Conservation (phyloP, 2,113 vertebrate species). For the Sinocyclocheilus anophthalmus region DNA sequence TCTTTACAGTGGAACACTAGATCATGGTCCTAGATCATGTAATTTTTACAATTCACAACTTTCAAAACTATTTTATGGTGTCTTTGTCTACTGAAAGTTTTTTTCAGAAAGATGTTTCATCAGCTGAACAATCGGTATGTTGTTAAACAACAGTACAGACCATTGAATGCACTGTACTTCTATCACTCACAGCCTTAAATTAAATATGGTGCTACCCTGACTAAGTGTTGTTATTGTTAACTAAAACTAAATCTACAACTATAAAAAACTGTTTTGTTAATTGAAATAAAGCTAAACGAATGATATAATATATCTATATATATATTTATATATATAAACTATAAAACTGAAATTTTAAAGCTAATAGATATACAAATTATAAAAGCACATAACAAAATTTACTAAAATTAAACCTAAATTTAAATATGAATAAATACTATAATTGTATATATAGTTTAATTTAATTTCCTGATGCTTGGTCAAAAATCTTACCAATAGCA, state of each 20-base stretch:
- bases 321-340: neutral
- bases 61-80: neutral
- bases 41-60: neutral
- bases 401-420: neutral
- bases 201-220: neutral
- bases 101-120: too few relatives aligned
- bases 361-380: neutral
- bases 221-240: neutral
- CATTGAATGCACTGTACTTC: too few relatives aligned
- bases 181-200: neutral
- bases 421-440: neutral
- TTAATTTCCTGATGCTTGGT: neutral
- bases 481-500: conserved; percentile 84
- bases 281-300: neutral
- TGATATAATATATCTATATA: too few relatives aligned
- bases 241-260: too few relatives aligned
- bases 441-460: too few relatives aligned
- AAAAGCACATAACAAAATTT: neutral
- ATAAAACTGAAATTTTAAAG: neutral
- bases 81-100: neutral
- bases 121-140: too few relatives aligned
- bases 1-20: neutral
- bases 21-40: too few relatives aligned
- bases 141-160: too few relatives aligned
- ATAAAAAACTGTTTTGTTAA: neutral